Conservation (phyloP, 2,113 vertebrate species). For the Cynocephalus volans region DNA sequence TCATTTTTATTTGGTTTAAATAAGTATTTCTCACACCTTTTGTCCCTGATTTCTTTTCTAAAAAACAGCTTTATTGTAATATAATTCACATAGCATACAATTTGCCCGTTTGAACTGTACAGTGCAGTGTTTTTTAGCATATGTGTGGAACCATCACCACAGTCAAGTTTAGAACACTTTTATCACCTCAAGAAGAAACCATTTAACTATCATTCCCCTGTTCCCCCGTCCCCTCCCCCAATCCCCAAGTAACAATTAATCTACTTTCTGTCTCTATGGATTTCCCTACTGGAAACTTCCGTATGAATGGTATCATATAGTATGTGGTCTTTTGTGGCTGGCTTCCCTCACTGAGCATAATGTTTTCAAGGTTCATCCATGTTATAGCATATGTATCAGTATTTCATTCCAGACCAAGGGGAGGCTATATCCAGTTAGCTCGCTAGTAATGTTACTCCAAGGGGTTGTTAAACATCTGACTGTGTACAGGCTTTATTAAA, state of each 20-base stretch:
- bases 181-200: not conserved
- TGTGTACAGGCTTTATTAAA: not conserved
- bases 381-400: not conserved
- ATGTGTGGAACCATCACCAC: not conserved
- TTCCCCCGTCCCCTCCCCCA: not conserved
- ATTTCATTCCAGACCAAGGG: not conserved
- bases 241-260: constrained; percentile 4
- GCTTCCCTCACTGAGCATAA: not conserved
- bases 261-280: not conserved
- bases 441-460: not conserved
- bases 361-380: constrained; percentile 45
- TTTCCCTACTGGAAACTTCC: not conserved
- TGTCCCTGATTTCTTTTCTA: not conserved
- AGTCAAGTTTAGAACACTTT: not conserved
- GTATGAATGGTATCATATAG: not conserved
- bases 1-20: constrained; percentile 25
- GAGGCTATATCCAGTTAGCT: not conserved
- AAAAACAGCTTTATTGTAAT: not conserved
- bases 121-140: not conserved
- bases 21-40: not conserved
- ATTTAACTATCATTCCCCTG: not conserved
- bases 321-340: not conserved
- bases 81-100: not conserved
- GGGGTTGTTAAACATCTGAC: constrained; percentile 44
- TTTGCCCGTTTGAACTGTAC: not conserved